phyloP scores from a whole-genome alignment of 2,797 vertebrate genomes.

The Cyclura pinguis region DNA sequence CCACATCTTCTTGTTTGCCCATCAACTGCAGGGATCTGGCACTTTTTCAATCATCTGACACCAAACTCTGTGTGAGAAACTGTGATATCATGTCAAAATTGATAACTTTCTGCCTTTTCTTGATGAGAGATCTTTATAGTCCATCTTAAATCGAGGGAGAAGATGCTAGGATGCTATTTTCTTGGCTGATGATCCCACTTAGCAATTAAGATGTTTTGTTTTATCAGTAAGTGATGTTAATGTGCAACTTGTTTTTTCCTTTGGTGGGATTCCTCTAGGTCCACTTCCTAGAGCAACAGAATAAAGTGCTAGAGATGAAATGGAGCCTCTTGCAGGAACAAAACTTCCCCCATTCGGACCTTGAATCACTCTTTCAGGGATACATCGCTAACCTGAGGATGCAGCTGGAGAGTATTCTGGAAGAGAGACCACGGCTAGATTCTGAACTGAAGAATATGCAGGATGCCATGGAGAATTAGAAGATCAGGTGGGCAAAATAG shows the following conservation, averaged over 20 bases:
- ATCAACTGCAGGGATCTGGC: too few species aligned
- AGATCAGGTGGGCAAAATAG: slow-evolving; percentile 64
- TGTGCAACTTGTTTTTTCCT: neutral
- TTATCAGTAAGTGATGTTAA: neutral
- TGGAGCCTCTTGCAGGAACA: slow-evolving; percentile 74
- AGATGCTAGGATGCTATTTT: too few species aligned
- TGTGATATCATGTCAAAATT: neutral
- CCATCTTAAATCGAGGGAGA: neutral
- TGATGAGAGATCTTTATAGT: neutral
- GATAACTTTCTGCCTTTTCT: neutral
- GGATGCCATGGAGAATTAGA: slow-evolving; percentile 81
- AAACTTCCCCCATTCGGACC: slow-evolving; percentile 67
- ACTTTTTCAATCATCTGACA: neutral
- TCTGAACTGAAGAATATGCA: slow-evolving; percentile 86
- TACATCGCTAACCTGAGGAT: slow-evolving; percentile 84
- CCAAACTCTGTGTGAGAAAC: too few species aligned
- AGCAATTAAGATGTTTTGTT: neutral
- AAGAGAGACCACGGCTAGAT: slow-evolving; percentile 83
- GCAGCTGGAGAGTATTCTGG: slow-evolving; percentile 85
- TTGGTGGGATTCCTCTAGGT: slow-evolving; percentile 61
- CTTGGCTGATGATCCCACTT: neutral
- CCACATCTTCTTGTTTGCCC: neutral
- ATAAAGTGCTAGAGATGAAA: slow-evolving; percentile 78
- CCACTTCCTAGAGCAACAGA: slow-evolving; percentile 76
- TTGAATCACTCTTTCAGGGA: slow-evolving; percentile 85